Percentiles rank a stretch among this genome's conserved stretches.
Evolutionary conservation across 2,797 vertebrate genomes (phyloP).

Genomic region (Muraenolepis orangiensis): DNA sequence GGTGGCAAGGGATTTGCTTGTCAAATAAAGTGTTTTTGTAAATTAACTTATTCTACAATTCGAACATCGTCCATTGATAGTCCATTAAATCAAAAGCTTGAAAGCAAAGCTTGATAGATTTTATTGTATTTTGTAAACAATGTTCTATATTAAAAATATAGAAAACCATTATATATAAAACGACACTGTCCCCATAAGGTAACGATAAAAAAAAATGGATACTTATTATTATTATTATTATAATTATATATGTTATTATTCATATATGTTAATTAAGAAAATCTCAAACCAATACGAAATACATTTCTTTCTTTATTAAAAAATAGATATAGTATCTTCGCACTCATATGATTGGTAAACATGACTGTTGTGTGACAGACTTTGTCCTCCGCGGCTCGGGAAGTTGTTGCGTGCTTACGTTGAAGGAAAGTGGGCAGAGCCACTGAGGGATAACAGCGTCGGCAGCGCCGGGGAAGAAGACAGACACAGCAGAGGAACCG

Average conservation of each 20-base stretch:
- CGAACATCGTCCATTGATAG: neutral
- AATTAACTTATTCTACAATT: neutral
- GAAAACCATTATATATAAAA: neutral
- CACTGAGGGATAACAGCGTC: conserved; percentile 62
- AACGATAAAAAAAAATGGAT: neutral
- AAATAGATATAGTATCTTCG: neutral
- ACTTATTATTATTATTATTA: too few relatives aligned
- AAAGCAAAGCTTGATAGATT: neutral
- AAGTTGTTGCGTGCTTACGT: conserved; percentile 67
- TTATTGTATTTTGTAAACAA: neutral
- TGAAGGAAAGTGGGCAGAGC: conserved; percentile 71
- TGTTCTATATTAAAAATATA: neutral
- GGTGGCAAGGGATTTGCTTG: neutral
- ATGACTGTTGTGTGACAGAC: neutral
- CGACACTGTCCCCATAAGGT: neutral
- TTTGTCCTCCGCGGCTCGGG: conserved; percentile 46
- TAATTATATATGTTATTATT: neutral
- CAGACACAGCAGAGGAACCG: conserved; percentile 53
- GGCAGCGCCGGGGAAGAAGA: conserved; percentile 59
- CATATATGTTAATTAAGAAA: neutral
- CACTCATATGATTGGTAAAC: neutral
- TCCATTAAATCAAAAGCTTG: too few relatives aligned
- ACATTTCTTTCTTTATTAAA: too few relatives aligned
- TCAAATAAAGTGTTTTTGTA: neutral
- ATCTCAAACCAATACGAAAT: neutral